These are phyloP conservation scores for Nezara viridula DNA, from an alignment of 2,888 invertebrate species.

Conservation along the genomic window DNA sequence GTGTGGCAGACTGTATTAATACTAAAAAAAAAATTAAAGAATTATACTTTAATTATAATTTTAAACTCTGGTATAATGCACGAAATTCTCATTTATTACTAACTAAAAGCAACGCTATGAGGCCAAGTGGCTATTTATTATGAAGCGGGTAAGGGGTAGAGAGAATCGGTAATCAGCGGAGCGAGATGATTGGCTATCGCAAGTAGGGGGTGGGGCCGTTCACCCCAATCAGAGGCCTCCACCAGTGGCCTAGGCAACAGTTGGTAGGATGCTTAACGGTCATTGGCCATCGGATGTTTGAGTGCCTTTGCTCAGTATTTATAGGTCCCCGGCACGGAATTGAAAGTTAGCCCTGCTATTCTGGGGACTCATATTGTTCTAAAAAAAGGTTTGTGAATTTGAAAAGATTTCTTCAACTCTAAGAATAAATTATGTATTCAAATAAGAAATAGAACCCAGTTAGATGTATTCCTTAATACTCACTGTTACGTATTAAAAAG, in stretches of 20 bases:
- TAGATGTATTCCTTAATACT: no score
- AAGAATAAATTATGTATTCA: neutral
- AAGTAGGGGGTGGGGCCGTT: neutral
- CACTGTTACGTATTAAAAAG: no score
- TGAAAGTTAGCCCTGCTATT: neutral
- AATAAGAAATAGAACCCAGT: no score
- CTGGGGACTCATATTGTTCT: neutral
- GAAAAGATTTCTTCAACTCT: neutral
- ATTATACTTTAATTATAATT: no score
- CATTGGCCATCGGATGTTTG: neutral
- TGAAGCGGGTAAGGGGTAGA: neutral
- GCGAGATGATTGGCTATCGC: constrained; percentile 1
- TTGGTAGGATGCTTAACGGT: neutral
- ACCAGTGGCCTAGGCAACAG: neutral
- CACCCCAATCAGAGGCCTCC: neutral
- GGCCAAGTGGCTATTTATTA: constrained; percentile 31
- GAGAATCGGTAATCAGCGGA: neutral
- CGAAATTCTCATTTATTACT: no score
- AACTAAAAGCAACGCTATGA: neutral
- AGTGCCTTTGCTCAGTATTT: neutral
- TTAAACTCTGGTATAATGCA: no score
- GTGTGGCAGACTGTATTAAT: no score
- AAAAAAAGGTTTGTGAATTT: neutral
- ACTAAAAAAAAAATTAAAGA: no score
- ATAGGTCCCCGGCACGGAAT: neutral